phyloP scores from a whole-genome alignment of 2,113 vertebrate species.

The Poicephalus gulielmi region DNA sequence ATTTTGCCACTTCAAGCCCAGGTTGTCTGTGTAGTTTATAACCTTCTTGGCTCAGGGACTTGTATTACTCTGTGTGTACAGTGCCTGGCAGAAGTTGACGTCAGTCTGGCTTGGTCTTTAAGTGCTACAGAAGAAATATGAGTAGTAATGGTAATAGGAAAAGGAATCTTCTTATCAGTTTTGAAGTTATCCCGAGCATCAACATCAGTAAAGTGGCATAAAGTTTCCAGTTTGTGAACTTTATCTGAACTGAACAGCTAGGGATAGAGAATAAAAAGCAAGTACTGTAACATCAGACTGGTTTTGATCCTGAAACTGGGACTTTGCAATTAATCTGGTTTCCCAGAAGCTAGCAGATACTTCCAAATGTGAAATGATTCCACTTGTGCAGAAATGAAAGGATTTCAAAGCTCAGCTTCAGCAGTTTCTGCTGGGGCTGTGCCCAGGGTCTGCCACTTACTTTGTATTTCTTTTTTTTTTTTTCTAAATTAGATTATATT shows the following conservation, averaged over 20 bases:
- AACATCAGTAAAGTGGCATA: neutral
- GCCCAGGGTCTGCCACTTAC: neutral
- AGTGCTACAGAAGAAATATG: neutral
- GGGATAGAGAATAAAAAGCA: neutral
- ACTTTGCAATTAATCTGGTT: conserved; percentile 37
- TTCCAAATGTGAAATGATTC: conserved; percentile 63
- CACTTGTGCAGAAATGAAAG: conserved; percentile 33
- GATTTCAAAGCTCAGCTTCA: conserved; percentile 35
- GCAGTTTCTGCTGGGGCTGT: conserved; percentile 39
- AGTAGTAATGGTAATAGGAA: neutral
- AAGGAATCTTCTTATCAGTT: neutral
- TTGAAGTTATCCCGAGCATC: neutral
- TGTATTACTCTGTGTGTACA: fast-evolving
- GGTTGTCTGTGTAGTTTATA: neutral
- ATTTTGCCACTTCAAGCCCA: neutral
- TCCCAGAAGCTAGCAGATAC: conserved; percentile 28
- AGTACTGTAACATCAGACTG: neutral
- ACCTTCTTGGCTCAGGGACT: neutral
- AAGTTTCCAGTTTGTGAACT: neutral
- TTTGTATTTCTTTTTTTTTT: neutral
- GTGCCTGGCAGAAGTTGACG: neutral
- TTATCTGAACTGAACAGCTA: neutral
- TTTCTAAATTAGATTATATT: conserved; percentile 4
- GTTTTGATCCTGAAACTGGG: conserved; percentile 36
- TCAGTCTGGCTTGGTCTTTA: neutral